phyloP scores from a whole-genome alignment of 2,888 invertebrate species.

The Arge pagana region DNA sequence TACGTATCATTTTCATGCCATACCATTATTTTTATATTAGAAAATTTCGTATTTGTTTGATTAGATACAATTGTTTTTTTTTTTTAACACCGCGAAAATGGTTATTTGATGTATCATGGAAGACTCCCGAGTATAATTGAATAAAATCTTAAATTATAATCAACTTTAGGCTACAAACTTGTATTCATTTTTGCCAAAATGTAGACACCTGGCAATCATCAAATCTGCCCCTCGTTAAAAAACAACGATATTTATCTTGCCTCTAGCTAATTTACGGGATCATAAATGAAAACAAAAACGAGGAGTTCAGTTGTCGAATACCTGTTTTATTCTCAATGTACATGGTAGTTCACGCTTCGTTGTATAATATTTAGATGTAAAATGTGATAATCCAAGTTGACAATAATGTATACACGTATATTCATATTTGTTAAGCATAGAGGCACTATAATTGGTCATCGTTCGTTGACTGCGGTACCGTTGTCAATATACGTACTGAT shows the following conservation, averaged over 20 bases:
- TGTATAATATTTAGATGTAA: constrained; percentile 18
- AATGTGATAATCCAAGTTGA: constrained; percentile 9
- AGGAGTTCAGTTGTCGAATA: not conserved
- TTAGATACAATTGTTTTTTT: not conserved
- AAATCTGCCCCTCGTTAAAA: not conserved
- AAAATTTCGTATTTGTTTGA: not conserved
- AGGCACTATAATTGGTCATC: constrained; percentile 22
- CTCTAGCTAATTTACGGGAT: not conserved
- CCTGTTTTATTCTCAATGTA: not conserved
- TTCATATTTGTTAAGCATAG: constrained; percentile 16
- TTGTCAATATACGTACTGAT: constrained; percentile 5
- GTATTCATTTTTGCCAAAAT: not conserved
- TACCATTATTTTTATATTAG: not conserved
- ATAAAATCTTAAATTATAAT: constrained; percentile 13
- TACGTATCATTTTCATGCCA: not conserved
- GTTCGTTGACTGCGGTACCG: constrained; percentile 10
- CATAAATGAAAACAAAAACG: not conserved
- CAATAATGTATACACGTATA: constrained; percentile 10
- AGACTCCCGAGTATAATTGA: constrained; percentile 7
- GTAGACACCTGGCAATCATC: too few relatives aligned
- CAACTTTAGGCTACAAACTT: not conserved
- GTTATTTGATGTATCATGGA: not conserved
- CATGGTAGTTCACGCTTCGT: not conserved
- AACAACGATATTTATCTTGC: not conserved
- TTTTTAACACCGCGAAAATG: constrained; percentile 5